Conservation (phyloP, 1,140 invertebrate species). For the Bombyx mandarina region DNA sequence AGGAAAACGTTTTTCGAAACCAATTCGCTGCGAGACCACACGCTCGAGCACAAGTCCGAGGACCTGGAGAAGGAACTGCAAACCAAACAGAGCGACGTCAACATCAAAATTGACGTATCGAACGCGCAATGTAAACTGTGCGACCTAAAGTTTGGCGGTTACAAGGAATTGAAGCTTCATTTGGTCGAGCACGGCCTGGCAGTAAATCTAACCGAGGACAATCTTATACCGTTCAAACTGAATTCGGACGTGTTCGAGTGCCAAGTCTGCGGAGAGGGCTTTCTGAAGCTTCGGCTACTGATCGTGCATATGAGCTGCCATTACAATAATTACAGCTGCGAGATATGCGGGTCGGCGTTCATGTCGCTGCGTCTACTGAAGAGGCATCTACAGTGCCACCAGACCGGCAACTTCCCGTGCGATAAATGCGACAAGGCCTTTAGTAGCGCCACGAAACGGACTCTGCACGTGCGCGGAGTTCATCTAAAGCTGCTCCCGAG, state of each 20-base stretch:
- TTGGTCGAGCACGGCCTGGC: conserved; percentile 35
- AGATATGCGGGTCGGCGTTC: conserved; percentile 64
- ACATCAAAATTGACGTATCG: conserved; percentile 43
- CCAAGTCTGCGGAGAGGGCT: conserved; percentile 40
- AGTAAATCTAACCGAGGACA: conserved; percentile 37
- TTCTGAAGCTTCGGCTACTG: conserved; percentile 34
- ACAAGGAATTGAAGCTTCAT: conserved; percentile 37
- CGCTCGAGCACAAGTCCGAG: conserved; percentile 23
- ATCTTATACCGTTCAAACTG: conserved; percentile 51
- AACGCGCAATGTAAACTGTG: conserved; percentile 42
- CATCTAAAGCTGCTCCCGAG: conserved; percentile 40
- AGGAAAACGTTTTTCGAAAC: conserved; percentile 29
- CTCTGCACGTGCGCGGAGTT: conserved; percentile 32
- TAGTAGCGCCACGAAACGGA: conserved; percentile 37
- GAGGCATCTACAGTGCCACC: conserved; percentile 54
- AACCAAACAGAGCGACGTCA: conserved; percentile 34
- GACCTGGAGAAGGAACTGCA: conserved; percentile 31
- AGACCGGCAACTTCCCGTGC: conserved; percentile 47
- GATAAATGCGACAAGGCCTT: conserved; percentile 50
- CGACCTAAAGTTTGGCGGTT: conserved; percentile 15
- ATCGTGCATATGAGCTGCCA: conserved; percentile 61
- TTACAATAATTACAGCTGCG: conserved; percentile 55
- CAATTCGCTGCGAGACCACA: conserved; percentile 29
- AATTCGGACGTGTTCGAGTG: conserved; percentile 31
- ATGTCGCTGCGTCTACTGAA: conserved; percentile 62